These are phyloP conservation scores for Sorex fumeus DNA, from an alignment of 2,113 vertebrate genomes.

Conservation along the genomic window DNA sequence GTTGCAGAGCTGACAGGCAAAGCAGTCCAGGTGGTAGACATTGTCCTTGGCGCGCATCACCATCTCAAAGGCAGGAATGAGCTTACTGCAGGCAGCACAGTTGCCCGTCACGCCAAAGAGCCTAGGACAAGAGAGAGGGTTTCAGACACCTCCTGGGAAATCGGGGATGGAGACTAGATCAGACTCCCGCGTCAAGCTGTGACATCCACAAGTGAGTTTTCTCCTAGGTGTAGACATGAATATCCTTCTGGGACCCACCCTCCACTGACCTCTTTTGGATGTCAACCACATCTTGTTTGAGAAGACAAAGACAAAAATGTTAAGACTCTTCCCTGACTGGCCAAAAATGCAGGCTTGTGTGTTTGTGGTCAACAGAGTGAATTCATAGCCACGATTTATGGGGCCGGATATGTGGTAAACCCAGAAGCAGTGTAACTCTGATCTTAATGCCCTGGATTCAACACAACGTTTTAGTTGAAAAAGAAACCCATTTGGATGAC, in stretches of 20 bases:
- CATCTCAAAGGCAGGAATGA: slow-evolving; percentile 99
- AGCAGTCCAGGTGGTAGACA: slow-evolving; percentile 99
- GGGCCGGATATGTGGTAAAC: slow-evolving; percentile 65
- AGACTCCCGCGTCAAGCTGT: background rate
- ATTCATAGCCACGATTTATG: slow-evolving; percentile 61
- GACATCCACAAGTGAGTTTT: slow-evolving; percentile 47
- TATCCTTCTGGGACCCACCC: background rate
- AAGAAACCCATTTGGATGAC: slow-evolving; percentile 86
- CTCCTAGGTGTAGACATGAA: slow-evolving; percentile 47
- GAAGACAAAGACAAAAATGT: slow-evolving; percentile 75
- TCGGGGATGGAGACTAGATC: background rate
- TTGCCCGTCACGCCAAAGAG: slow-evolving; percentile 99
- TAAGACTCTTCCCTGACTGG: slow-evolving; percentile 77
- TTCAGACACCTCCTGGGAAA: slow-evolving; percentile 41
- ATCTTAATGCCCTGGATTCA: slow-evolving; percentile 80
- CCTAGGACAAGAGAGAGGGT: slow-evolving; percentile 86
- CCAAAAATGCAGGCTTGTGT: slow-evolving; percentile 52
- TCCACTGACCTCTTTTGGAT: slow-evolving; percentile 78
- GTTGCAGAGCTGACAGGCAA: slow-evolving; percentile 99
- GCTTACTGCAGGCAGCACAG: slow-evolving; percentile 98
- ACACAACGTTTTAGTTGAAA: slow-evolving; percentile 82
- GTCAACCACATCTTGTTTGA: slow-evolving; percentile 82
- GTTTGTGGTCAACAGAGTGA: slow-evolving; percentile 70
- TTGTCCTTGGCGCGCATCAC: slow-evolving; percentile 99
- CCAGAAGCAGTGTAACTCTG: slow-evolving; percentile 81